Evolutionary conservation across 2,797 vertebrate species (phyloP).

Genomic region (Falco peregrinus): DNA sequence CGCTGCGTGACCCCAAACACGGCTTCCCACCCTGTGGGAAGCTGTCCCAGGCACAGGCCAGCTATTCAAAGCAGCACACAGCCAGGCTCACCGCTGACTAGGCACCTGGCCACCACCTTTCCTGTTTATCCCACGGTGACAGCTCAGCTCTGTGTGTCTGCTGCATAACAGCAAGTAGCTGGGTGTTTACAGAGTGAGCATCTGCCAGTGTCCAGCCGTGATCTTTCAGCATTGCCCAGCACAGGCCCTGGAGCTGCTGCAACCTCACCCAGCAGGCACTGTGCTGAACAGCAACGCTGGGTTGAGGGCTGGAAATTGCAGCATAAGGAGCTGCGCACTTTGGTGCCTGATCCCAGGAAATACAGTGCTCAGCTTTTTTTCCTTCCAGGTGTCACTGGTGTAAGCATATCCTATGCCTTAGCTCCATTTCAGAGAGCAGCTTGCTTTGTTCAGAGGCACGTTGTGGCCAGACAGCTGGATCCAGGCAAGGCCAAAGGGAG

Average conservation of each 20-base stretch:
- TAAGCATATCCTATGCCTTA: not conserved
- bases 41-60: not conserved
- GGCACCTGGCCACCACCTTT: slow-evolving; percentile 52
- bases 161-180: not conserved
- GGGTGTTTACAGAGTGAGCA: not conserved
- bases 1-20: not conserved
- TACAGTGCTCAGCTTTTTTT: not conserved
- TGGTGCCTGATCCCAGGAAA: not conserved
- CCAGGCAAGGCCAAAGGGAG: not conserved
- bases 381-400: not conserved
- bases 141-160: not conserved
- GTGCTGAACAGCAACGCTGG: not conserved
- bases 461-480: not conserved
- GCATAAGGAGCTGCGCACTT: not conserved
- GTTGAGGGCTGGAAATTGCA: not conserved
- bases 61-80: slow-evolving; percentile 16
- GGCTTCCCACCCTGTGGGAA: not conserved
- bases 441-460: not conserved
- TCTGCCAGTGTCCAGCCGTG: not conserved
- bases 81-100: not conserved
- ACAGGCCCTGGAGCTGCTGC: not conserved
- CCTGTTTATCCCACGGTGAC: slow-evolving; percentile 38
- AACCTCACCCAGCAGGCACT: not conserved
- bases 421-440: not conserved
- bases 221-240: not conserved